Evolutionary conservation across 2,888 invertebrate genomes (phyloP), one percentile per base, ranked within the genome.

Genomic region (Drosophila silvestris): DNA sequence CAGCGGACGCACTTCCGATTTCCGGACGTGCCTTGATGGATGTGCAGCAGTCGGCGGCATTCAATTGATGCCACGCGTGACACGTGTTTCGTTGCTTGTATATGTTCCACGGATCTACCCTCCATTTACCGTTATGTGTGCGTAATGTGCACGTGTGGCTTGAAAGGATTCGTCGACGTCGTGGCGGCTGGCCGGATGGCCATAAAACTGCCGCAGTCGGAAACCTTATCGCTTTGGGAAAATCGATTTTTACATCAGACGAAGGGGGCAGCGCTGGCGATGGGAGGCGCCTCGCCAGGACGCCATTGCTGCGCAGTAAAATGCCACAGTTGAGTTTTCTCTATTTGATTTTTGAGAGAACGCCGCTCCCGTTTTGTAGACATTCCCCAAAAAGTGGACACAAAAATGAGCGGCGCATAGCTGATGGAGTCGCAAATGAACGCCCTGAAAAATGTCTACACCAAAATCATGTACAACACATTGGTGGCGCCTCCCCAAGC

Each of bases 281-380:
- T 78, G 85, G 88, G 88, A 88, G 88, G 88, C 78, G 77, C 82
- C 68, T 56, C 64, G 35, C 41, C 61, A 56, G 74, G 83, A 67
- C 69, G 88, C 88, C 89, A 89, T 89, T 89, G 89, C 83, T 89
- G 88, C 88, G 88, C 88, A 89, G 70, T 82, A 60, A 57, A 81
- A 76, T 63, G 33, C 33, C n/a, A n/a, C 28, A 22, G 12, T 28
- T 44, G 52, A n/a, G 14, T 32, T n/a, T 32, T 26, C 37, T 32
- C 6, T 4, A 1, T 5, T n/a, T 9, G 4, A 6, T 14, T 35
- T 35, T 5, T 0, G 47, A 28, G 59, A 28, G 67, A 72, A 57
- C n/a, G 52, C 63, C 63, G 54, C 54, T 59, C 44, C 28, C 22
- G 37, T 30, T 30, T 52, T 28, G 74, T 57, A 67, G 65, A 72